Conservation (phyloP, 2,888 invertebrate genomes). For the Patella ulyssiponensis region DNA sequence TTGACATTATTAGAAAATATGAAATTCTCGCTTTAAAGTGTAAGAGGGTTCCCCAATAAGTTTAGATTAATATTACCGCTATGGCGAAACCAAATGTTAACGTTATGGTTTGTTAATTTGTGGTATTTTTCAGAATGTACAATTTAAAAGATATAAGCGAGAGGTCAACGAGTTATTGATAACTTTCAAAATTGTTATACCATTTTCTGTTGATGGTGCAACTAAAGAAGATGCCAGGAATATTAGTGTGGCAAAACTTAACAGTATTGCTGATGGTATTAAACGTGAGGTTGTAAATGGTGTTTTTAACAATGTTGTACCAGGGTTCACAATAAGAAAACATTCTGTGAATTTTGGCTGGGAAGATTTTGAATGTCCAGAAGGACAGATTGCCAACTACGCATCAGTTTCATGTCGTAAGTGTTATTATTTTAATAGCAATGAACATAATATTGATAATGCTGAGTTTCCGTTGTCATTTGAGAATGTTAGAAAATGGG, state of each 20-base stretch:
- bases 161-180: no score
- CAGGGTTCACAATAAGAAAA: slow-evolving; percentile 23
- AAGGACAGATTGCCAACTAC: slow-evolving; percentile 3
- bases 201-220: slow-evolving; percentile 16
- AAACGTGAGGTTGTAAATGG: slow-evolving; percentile 31
- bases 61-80: no score
- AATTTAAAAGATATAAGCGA: no score
- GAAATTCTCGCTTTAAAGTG: no score
- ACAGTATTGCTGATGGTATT: slow-evolving; percentile 28
- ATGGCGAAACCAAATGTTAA: no score
- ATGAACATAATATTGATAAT: no score
- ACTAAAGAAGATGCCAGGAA: slow-evolving; percentile 8
- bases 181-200: slow-evolving; percentile 21
- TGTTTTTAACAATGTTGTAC: slow-evolving; percentile 23
- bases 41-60: no score
- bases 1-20: no score
- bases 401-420: slow-evolving; percentile 14
- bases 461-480: no score
- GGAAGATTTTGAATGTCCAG: slow-evolving; percentile 23
- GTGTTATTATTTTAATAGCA: background rate
- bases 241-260: slow-evolving; percentile 21
- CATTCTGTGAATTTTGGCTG: slow-evolving; percentile 30
- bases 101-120: no score
- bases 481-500: no score
- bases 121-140: no score